Conservation (phyloP, 1,140 invertebrate species). For the Eciton burchellii region DNA sequence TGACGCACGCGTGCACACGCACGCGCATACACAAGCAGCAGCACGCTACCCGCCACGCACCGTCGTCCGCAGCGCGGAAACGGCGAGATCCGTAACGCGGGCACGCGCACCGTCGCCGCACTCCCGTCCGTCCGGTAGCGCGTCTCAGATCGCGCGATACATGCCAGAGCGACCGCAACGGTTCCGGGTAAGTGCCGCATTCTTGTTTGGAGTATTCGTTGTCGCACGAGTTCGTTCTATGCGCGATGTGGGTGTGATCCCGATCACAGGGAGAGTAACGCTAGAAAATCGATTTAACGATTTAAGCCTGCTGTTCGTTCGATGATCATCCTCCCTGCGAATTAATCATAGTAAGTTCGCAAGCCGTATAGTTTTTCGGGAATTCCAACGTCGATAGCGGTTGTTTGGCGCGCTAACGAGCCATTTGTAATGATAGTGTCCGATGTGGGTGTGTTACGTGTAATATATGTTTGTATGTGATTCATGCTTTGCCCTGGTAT, state of each 20-base stretch:
- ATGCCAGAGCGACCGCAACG: background rate
- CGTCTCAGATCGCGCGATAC: slow-evolving; percentile 15
- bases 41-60: background rate
- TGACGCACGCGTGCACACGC: background rate
- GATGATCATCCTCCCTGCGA: too few species aligned
- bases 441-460: background rate
- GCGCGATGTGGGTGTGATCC: too few species aligned
- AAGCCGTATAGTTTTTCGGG: too few species aligned
- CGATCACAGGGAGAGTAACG: too few species aligned
- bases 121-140: slow-evolving; percentile 21
- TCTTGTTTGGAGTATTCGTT: background rate
- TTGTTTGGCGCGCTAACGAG: background rate
- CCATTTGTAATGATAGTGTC: background rate
- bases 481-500: background rate
- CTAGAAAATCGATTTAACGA: too few species aligned
- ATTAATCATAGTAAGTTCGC: too few species aligned
- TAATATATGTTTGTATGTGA: background rate
- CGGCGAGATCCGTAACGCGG: background rate
- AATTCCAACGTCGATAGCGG: background rate
- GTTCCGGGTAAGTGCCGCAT: slow-evolving; percentile 19
- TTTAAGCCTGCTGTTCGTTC: too few species aligned
- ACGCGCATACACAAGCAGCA: background rate
- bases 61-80: background rate
- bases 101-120: background rate
- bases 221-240: too few species aligned